Base-by-base conservation (phyloP, 2,797 vertebrate species). In the Danio albolineatus region DNA sequence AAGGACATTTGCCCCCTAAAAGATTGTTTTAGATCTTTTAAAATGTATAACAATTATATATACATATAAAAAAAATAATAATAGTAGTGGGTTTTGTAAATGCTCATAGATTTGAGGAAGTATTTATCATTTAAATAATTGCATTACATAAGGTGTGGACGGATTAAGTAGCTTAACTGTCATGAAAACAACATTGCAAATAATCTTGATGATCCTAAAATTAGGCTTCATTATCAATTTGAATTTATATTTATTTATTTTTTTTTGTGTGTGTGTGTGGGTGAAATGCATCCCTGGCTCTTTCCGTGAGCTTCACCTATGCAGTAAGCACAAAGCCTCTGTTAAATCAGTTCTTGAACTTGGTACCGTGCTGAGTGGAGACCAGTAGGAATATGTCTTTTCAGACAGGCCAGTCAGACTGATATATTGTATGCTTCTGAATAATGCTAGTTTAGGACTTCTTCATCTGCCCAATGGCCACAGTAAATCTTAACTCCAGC, bases 401-500 rank as follows among this genome's bases (percentile, higher is more conserved):
- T 69, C 72, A 66, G 79, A 72, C 64, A 64, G 65, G 57, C 49
- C 10, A 4, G 46, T 41, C 73, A 69, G 59, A 76, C 78, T 83
- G 82, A 78, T 83, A 65, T 81, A 82, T 85, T 51, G 53, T 82
- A 69, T 72, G 57, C 56, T 57, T 49, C 43, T 82, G 84, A 82
- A 82, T 82, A 83, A 85, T 73, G 56, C 70, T 73, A 56, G 73
- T 73, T 79, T 83, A 76, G 41, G 64, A 88, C 83, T 85, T 79
- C 79, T 85, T 83, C 86, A 82, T 91, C 81, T 88, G 80, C 87
- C 87, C 90, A 90, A 92, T 92, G 85, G 91, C 72, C 79, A 71
- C 86, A 81, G 81, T 93, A 89, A 90, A 93, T 93, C 90, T 92
- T 90, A 86, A 88, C 89, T 88, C 85, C 76, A 80, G 59, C 81